Base-by-base conservation (phyloP, 2,113 vertebrate species). In the Thamnophis sirtalis region DNA sequence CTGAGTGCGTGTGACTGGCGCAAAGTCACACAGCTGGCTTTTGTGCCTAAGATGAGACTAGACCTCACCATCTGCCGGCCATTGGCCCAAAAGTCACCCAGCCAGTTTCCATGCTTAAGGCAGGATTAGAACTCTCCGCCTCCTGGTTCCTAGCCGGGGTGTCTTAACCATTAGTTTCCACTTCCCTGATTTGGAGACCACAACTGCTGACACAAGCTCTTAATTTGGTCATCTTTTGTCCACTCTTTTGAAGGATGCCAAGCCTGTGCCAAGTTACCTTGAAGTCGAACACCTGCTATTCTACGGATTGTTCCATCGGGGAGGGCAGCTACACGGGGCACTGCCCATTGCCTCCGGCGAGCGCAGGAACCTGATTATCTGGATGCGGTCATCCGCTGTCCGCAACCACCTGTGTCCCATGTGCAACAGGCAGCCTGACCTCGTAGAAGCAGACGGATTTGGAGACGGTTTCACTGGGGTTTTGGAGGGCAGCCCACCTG, bases 321-420 rank as follows among this genome's bases (percentile, higher is more conserved):
- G 99, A 0, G 99, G 99, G 86, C 99, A 99, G 93, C 98, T 99
- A 96, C 99, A 99, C 0, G 99, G 99, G 0, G 99, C 99, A 0
- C 97, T 98, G 93, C 98, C 98, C 93, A 98, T 99, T 91, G 96
- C 97, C 60, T 97, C 98, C 0, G 99, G 99, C 0, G 97, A 98
- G 91, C 98, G 99, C 88, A 99, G 98, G 98, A 99, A 99, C 96
- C 98, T 99, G 58, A 97, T 99, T 3, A 0, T 99, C 56, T 99
- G 99, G 99, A 98, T 99, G 97, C 96, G 99, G 17, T 97, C 98
- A 0, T 99, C 99, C 0, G 85, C 94, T 0, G 92, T 98, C 88
- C 98, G 99, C 1, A 99, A 99, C 96, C 96, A 55, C 15, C 98
- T 97, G 9, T 99, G 99, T 92, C 99, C 99, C 92, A 99, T 99